Evolutionary conservation across 2,113 vertebrate species (phyloP), one percentile per base, ranked within the genome.

Genomic region (Perca schrenkii): DNA sequence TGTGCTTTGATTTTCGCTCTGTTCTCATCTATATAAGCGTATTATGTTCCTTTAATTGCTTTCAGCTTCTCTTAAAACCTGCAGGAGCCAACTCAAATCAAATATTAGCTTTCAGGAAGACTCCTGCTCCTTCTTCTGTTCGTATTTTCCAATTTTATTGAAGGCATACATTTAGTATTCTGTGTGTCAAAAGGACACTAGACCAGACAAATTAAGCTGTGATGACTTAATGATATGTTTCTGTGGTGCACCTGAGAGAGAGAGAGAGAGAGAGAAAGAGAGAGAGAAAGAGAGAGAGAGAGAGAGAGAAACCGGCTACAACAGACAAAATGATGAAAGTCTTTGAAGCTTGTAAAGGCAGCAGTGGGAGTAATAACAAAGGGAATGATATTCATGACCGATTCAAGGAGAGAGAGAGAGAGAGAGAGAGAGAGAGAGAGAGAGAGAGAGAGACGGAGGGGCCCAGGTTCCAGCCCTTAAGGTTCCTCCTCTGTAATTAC

Each of bases 401-500:
- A 92, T 62, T 72, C 15, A 61, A 69, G 36, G 40, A 34, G 34
- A 28, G 47, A 61, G 79, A 40, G 40, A 40, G 46, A 28, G 28
- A 22, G 40, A 61, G 79, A 40, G 50, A 64, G 67, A 67, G n/a
- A n/a, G n/a, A n/a, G n/a, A n/a, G 46, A 28, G 28, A 22, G 46
- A 40, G 34, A 28, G 50, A 61, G 79, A 40, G 50, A 64, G 67
- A 67, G 40, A 67, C 8, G 34, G n/a, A 63, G 64, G 76, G 70
- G 54, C 58, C 36, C 17, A 52, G 43, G 76, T 90, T 88, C 77
- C 86, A 91, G 90, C 92, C 88, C 89, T 90, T 71, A 74, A 88
- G 90, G 88, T 91, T 75, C 82, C 86, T 83, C 81, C 86, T 85
- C 57, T 53, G 75, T 94, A 93, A 94, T 93, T 92, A 93, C 94